Evolutionary conservation across 2,113 vertebrate species (phyloP), one percentile per base, ranked within the genome.

Genomic region (Dromas ardeola): DNA sequence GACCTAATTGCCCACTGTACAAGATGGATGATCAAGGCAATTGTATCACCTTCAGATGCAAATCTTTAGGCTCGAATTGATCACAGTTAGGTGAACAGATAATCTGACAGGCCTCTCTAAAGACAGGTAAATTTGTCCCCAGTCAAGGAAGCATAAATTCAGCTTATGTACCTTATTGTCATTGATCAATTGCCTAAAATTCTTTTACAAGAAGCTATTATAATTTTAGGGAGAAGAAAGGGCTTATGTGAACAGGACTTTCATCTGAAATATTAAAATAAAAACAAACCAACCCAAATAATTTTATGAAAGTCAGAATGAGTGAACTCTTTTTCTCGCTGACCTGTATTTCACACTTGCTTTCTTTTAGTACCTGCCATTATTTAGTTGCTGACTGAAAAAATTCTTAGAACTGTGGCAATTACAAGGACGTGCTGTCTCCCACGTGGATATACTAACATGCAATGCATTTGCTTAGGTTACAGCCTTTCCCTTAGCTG

Each of bases 391-490:
- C 9, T 63, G 30, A 81, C 27, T 36, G 30, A 72, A 88, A 58
- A 6, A 34, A 27, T 49, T 58, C 15, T 25, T 86, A 53, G 52
- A 81, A 30, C 12, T 22, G 3, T 6, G 4, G 2, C 9, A 86
- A 9, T 43, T 62, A 16, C 38, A 83, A 47, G 32, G 70, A 71
- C 5, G 2, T 3, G 2, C 5, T 63, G 9, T 43, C 6, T 80
- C 2, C 6, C 13, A 12, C 1, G 5, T 15, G 38, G 34, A 13
- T 34, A 18, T 67, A 13, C 38, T 73, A 29, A 47, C 22, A 23
- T 0, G 7, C 6, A 53, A 19, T 16, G 2, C 1, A 0, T 81
- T 70, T 65, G 2, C 6, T 80, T 53, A 34, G 6, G 21, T 66
- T 86, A 45, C 14, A 82, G 13, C 0, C 6, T 25, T 89, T 72